phyloP scores from a whole-genome alignment of 2,888 invertebrate species.

The Boloria euphrosyne region DNA sequence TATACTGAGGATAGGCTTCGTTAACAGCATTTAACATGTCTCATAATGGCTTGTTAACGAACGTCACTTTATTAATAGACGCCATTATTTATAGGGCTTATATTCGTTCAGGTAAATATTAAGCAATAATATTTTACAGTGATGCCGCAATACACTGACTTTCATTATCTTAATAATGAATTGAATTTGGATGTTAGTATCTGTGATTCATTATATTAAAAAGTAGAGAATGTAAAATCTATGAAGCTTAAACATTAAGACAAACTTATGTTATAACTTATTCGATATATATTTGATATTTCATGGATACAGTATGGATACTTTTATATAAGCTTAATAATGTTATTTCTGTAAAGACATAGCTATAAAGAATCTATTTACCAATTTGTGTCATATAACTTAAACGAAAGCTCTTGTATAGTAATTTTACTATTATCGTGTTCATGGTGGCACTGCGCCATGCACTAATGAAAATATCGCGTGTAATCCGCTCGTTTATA shows the following conservation, averaged over 20 bases:
- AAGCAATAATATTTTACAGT: neutral
- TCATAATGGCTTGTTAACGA: slow-evolving; percentile 22
- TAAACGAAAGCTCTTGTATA: neutral
- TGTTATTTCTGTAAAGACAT: no score
- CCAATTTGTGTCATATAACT: neutral
- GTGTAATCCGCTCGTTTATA: slow-evolving; percentile 41
- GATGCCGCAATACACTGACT: neutral
- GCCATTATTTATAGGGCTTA: slow-evolving; percentile 16
- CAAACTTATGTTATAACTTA: no score
- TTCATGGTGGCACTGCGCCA: slow-evolving; percentile 31
- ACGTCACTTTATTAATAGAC: slow-evolving; percentile 21
- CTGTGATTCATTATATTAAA: no score
- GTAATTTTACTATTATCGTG: slow-evolving; percentile 18
- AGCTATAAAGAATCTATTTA: no score
- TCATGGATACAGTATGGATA: no score
- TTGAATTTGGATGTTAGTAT: no score
- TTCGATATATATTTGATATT: no score
- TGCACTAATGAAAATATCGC: slow-evolving; percentile 46
- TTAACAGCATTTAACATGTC: slow-evolving; percentile 22
- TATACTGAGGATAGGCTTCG: slow-evolving; percentile 19
- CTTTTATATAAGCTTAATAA: no score
- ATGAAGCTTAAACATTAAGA: no score
- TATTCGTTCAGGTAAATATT: slow-evolving; percentile 13
- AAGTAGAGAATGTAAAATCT: no score
- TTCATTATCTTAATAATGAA: no score